Evolutionary conservation across 2,113 vertebrate species (phyloP), one percentile per base, ranked within the genome.

Genomic region (Sciurus niger): DNA sequence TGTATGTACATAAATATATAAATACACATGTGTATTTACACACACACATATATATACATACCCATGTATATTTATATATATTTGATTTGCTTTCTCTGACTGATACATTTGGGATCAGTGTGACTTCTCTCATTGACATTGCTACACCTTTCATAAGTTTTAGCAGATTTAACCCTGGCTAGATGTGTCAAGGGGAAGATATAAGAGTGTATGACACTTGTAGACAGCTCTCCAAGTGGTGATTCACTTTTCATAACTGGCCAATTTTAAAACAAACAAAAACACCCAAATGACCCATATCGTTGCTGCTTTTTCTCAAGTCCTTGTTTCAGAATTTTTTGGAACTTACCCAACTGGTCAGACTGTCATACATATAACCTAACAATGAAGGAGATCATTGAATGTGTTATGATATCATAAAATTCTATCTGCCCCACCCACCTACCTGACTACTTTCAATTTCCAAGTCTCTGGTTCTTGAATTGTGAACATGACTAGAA

Each of bases 271-370:
- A 92, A 76, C 34, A 90, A 86, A 83, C 37, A 92, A 90, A 30
- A 77, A n/a, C 34, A 55, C 11, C 34, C 24, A 37, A 85, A 74
- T 89, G 74, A 82, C 73, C 84, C 70, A 55, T 55, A 55, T 14
- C 37, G 9, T 82, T 96, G 82, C 85, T 96, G 43, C n/a, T 53
- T 53, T 95, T 93, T 94, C 37, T 94, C 22, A 87, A 96, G 48
- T 18, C 25, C 22, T 83, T 83, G 1, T 74, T 65, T 79, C 78
- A 96, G 40, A 58, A 68, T n/a, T 63, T 43, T 51, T 34, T 84
- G 28, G 55, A 90, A 90, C 68, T 74, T 85, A 70, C 24, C 10
- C 40, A 87, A 58, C 70, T 82, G 58, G 46, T 94, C 67, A 94
- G n/a, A 30, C 22, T 73, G 5, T 53, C 40, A 82, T 90, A 92